Conservation (phyloP, 2,888 invertebrate genomes). For the Selenia dentaria region DNA sequence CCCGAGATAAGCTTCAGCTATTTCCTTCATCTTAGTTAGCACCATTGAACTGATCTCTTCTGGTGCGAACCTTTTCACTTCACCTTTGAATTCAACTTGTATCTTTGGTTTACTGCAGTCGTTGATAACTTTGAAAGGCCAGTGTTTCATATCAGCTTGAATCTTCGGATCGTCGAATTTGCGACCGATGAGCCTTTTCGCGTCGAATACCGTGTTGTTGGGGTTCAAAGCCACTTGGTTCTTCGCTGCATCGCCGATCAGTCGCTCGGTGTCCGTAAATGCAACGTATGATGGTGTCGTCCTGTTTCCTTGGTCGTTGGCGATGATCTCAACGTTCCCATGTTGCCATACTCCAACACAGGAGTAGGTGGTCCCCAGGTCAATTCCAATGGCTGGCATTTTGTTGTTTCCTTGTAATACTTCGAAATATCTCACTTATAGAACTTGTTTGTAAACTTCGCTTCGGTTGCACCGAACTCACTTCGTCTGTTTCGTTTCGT, state of each 20-base stretch:
- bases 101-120: conserved; percentile 88
- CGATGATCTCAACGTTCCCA: conserved; percentile 90
- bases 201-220: conserved; percentile 89
- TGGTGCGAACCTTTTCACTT: conserved; percentile 86
- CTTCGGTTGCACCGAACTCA: neutral
- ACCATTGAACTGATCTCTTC: no score
- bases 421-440: no score
- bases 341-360: conserved; percentile 83
- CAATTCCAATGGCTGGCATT: conserved; percentile 83
- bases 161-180: conserved; percentile 89
- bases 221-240: conserved; percentile 90
- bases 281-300: conserved; percentile 91
- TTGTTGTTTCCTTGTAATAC: conserved; percentile 5
- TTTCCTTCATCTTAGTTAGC: no score
- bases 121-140: conserved; percentile 91
- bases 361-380: conserved; percentile 82
- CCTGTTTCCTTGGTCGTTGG: conserved; percentile 87
- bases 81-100: conserved; percentile 87
- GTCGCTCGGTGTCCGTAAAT: no score
- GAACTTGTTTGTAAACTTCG: neutral
- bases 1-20: conserved; percentile 89
- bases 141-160: conserved; percentile 91
- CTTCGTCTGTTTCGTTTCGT: neutral
- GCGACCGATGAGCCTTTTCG: conserved; percentile 92
- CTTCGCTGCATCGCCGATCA: no score